A percentile compares a stretch with the other conserved stretches of the same genome.
These are phyloP conservation scores for Agrochola macilenta DNA, from an alignment of 2,888 invertebrate species.

Conservation along the genomic window DNA sequence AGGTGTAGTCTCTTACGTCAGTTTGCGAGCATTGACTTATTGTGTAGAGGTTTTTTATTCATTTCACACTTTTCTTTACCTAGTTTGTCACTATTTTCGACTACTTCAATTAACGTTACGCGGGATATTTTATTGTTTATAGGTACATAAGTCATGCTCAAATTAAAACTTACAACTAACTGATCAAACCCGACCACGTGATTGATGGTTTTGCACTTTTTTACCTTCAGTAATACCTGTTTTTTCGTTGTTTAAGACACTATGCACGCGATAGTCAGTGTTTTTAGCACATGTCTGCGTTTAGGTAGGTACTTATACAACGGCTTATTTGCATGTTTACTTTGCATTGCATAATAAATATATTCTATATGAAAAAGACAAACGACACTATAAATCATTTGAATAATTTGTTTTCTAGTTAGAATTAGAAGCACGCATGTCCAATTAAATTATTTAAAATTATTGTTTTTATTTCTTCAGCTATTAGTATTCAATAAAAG, in stretches of 20 bases:
- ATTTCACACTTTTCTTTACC: not conserved
- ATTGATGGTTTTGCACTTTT: constrained; percentile 5
- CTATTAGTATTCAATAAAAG: constrained; percentile 23
- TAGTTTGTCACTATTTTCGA: not conserved
- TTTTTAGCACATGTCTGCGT: constrained; percentile 36
- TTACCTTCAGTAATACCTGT: constrained; percentile 34
- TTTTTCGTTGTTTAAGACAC: constrained; percentile 13
- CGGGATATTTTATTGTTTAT: not conserved
- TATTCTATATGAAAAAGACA: constrained; percentile 1
- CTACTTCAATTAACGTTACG: not conserved
- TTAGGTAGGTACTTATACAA: constrained; percentile 1
- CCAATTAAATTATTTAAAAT: not conserved
- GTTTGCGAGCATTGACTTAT: constrained; percentile 14
- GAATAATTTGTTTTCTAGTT: constrained; percentile 15
- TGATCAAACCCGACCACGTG: constrained; percentile 11
- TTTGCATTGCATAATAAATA: constrained; percentile 19
- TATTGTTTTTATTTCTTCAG: not conserved
- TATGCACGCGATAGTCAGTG: constrained; percentile 4
- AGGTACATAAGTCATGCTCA: not conserved
- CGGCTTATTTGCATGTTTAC: constrained; percentile 11
- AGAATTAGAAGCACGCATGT: not conserved
- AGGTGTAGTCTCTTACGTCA: not conserved
- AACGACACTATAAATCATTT: not conserved
- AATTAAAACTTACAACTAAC: constrained; percentile 4
- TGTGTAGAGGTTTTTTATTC: not conserved